phyloP scores from a whole-genome alignment of 2,888 invertebrate species.

The Leptogaster cylindrica region DNA sequence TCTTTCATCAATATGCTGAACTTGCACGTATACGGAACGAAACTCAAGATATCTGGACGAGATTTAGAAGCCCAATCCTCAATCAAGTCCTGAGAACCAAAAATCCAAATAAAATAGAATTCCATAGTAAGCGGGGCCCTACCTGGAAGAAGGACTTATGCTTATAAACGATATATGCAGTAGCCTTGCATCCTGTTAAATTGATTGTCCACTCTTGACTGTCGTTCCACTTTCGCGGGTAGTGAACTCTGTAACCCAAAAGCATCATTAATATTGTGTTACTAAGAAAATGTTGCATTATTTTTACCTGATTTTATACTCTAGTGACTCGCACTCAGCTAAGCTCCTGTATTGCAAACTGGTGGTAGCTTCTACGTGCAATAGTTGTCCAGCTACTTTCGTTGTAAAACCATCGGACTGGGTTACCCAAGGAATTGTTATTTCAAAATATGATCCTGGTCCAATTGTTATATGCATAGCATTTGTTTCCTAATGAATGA shows the following conservation, averaged over 20 bases:
- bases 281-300: neutral
- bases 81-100: slow-evolving; percentile 73
- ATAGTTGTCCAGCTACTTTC: slow-evolving; percentile 89
- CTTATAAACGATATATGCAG: slow-evolving; percentile 88
- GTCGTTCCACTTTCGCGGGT: slow-evolving; percentile 94
- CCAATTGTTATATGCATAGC: slow-evolving; percentile 95
- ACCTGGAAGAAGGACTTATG: slow-evolving; percentile 93
- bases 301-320: slow-evolving; percentile 78
- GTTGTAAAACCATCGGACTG: slow-evolving; percentile 86
- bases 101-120: neutral
- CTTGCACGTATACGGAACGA: slow-evolving; percentile 97
- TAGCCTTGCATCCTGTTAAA: slow-evolving; percentile 92
- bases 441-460: slow-evolving; percentile 94
- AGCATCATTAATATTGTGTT: neutral
- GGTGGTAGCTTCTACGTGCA: slow-evolving; percentile 94
- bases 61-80: slow-evolving; percentile 97
- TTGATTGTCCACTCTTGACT: slow-evolving; percentile 94
- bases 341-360: slow-evolving; percentile 92
- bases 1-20: slow-evolving; percentile 90
- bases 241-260: slow-evolving; percentile 69
- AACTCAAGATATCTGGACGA: slow-evolving; percentile 89
- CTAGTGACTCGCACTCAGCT: slow-evolving; percentile 92
- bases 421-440: slow-evolving; percentile 95
- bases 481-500: slow-evolving; percentile 75
- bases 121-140: neutral